Base-by-base conservation (phyloP, 2,888 invertebrate species). In the Aricia artaxerxes region DNA sequence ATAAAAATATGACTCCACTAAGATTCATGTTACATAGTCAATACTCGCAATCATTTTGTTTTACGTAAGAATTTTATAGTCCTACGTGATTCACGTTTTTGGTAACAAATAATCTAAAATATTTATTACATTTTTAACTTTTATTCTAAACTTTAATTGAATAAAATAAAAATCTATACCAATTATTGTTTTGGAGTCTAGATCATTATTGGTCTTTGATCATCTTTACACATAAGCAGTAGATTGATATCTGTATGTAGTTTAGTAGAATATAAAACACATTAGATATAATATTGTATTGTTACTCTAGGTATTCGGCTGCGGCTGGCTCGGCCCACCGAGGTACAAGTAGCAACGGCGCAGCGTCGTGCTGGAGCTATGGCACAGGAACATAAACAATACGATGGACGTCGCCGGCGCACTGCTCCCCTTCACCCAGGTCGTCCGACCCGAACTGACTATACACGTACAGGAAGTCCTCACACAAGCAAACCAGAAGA, bases 271-370 rank as follows among this genome's bases (percentile, higher is more conserved):
- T 4, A 13, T 53, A 16, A 57, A 57, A 57, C 16, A 16, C 4
- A 49, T 49, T 9, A 44, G 9, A 9, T 44, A 44, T 44, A 44
- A 49, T 44, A 7, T 3, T 2, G n/a, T 73, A n/a, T 49, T 13
- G 4, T 73, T 11, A 64, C 6, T 79, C 4, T 49, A 97, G 93
- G 92, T 96, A 86, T 95, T 96, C 93, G 96, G 96, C 78, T 97
- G 96, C 88, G 96, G 96, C 77, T 96, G 96, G 96, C 94, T 96
- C 78, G 96, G 96, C 0, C 95, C 96, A 38, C 94, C 95, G 24
- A 90, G 95, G 83, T 96, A 95, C 92, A 96, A 96, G 95, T 96
- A 96, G 95, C 95, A 95, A 89, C 92, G 95, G 92, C 93, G 94
- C 84, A 94, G 95, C 88, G 94, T 95, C 86, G 94, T 95, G 94